phyloP scores from a whole-genome alignment of 2,797 vertebrate species.

The Bucorvus abyssinicus region DNA sequence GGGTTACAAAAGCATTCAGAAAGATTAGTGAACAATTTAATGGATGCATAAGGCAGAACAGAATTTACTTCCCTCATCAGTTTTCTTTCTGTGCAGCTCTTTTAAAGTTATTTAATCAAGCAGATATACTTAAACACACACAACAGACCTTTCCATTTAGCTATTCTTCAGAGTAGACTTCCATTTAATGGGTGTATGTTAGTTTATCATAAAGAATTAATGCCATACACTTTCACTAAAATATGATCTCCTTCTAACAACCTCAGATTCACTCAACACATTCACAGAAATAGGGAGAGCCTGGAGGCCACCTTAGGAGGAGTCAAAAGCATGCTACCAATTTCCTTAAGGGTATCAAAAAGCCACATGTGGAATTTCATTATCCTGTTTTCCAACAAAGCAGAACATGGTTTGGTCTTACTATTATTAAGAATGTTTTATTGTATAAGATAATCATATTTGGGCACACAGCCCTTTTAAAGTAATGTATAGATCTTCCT shows the following conservation, averaged over 20 bases:
- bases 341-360: not conserved
- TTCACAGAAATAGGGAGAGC: not conserved
- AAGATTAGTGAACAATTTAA: constrained; percentile 32
- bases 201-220: not conserved
- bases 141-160: not conserved
- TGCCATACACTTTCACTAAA: not conserved
- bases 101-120: constrained; percentile 30
- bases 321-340: not conserved
- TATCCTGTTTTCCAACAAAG: not conserved
- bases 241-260: not conserved
- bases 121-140: not conserved
- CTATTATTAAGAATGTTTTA: not conserved
- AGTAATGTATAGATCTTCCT: not conserved
- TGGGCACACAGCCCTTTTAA: not conserved
- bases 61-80: constrained; percentile 59
- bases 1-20: constrained; percentile 37
- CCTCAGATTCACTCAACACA: not conserved
- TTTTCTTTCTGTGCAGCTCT: constrained; percentile 37
- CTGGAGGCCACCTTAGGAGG: not conserved
- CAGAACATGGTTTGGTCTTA: not conserved
- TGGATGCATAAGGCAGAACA: constrained; percentile 50
- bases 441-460: not conserved
- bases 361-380: not conserved
- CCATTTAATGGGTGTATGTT: not conserved
- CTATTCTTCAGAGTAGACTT: not conserved